Base-by-base conservation (phyloP, 2,888 invertebrate species). In the Hydraecia micacea region DNA sequence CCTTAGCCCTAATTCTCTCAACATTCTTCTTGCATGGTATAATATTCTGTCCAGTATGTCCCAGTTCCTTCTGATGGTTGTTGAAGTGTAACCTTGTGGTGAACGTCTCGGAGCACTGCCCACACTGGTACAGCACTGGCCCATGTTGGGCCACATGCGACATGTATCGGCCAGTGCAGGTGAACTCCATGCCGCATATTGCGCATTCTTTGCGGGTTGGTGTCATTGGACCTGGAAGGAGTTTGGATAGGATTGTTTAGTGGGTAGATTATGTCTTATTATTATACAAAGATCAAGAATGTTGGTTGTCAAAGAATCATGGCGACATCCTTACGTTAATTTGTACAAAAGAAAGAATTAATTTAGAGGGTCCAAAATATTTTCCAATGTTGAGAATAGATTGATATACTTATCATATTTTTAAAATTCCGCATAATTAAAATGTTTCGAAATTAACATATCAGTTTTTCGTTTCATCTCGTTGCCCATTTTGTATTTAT, bases 61-160 rank as follows among this genome's bases (percentile, higher is more conserved):
- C 94, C 0, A 94, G 93, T 92, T 95, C 94, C 76, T 94, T 93
- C 91, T 98, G 98, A 93, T 98, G 98, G 28, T 96, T 89, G 36
- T 93, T 94, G 85, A 98, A 96, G 71, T 92, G 93, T 7, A 97
- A 93, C 80, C 97, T 95, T 4, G 96, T 97, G 18, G 95, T 91
- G 91, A 97, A 97, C 55, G 93, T 91, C 52, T 93, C 92, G 21
- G 93, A 92, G 89, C 98, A 98, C 77, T 95, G 93, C 1, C 84
- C 92, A 92, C 98, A 98, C 88, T 97, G 97, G 91, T 97, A 98
- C 73, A 95, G 94, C 28, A 97, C 97, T 28, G 97, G 97, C 79
- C 97, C 97, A 92, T 98, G 98, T 71, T 96, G 96, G 67, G 97
- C 97, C 77, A 97, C 95, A 90, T 98, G 98, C 8, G 97, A 95